Conservation (phyloP, 2,113 vertebrate species). For the Stomatorhinus ivindoensis region DNA sequence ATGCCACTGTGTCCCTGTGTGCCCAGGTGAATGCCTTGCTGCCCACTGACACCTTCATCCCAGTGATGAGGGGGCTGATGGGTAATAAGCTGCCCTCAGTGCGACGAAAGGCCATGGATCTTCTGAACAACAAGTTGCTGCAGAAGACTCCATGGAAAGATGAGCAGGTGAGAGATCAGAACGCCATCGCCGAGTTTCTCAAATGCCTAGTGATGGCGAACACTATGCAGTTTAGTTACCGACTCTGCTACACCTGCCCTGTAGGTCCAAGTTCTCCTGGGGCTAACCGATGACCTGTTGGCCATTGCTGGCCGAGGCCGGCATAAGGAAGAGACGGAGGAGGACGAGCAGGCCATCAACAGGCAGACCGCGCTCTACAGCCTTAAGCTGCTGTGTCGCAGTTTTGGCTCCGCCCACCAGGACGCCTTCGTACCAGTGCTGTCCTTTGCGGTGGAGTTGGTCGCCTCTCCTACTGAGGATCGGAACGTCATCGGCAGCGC, state of each 20-base stretch:
- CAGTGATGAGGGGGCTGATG: conserved; percentile 79
- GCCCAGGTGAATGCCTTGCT: conserved; percentile 81
- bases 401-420: conserved; percentile 67
- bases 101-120: conserved; percentile 88
- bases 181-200: background rate
- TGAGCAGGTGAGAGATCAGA: conserved; percentile 58
- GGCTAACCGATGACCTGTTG: conserved; percentile 70
- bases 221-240: background rate
- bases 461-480: conserved; percentile 65
- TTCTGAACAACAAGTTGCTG: conserved; percentile 88
- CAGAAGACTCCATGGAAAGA: conserved; percentile 68
- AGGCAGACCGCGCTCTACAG: conserved; percentile 90
- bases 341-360: conserved; percentile 80
- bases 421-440: conserved; percentile 71
- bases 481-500: conserved; percentile 82
- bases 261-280: conserved; percentile 70
- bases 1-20: background rate
- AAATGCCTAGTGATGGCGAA: background rate
- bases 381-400: conserved; percentile 86
- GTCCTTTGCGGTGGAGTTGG: conserved; percentile 55
- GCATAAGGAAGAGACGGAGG: conserved; percentile 41
- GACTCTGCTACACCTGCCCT: background rate
- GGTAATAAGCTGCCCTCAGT: conserved; percentile 72
- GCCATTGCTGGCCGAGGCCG: conserved; percentile 55
- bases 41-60: conserved; percentile 82